Percentiles rank a stretch among this genome's conserved stretches.
These are phyloP conservation scores for Meiosimyza decipiens DNA, from an alignment of 2,888 invertebrate genomes.

Conservation along the genomic window DNA sequence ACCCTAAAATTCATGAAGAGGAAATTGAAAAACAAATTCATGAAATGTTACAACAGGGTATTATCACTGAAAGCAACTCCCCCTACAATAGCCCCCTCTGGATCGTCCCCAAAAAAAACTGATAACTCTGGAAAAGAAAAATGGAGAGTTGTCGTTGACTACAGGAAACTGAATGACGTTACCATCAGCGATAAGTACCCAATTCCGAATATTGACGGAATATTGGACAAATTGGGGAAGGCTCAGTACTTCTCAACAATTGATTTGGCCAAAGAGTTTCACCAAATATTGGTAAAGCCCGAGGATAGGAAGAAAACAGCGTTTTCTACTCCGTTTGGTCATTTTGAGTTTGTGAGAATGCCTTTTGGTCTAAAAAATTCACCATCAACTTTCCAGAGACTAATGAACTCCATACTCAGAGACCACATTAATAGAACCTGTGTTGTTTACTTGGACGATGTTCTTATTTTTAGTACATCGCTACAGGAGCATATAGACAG, in stretches of 20 bases:
- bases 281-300: conserved; percentile 43
- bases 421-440: no score
- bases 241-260: conserved; percentile 27
- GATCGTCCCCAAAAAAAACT: conserved; percentile 36
- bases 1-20: conserved; percentile 34
- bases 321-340: conserved; percentile 36
- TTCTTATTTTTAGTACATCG: conserved; percentile 41
- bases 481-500: conserved; percentile 36
- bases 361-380: conserved; percentile 44
- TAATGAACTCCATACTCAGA: no score
- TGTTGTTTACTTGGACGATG: conserved; percentile 43
- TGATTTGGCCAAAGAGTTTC: conserved; percentile 42
- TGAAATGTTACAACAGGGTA: conserved; percentile 34
- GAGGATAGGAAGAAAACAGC: conserved; percentile 42
- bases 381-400: no score
- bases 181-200: conserved; percentile 34
- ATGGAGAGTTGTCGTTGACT: conserved; percentile 39
- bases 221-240: conserved; percentile 38
- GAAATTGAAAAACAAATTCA: conserved; percentile 33
- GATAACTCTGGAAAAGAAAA: conserved; percentile 34
- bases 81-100: conserved; percentile 36
- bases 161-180: conserved; percentile 34
- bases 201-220: conserved; percentile 37
- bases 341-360: conserved; percentile 45
- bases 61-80: conserved; percentile 36